Evolutionary conservation across 2,113 vertebrate species (phyloP), one percentile per base, ranked within the genome.

Genomic region (Sinocyclocheilus rhinocerous): DNA sequence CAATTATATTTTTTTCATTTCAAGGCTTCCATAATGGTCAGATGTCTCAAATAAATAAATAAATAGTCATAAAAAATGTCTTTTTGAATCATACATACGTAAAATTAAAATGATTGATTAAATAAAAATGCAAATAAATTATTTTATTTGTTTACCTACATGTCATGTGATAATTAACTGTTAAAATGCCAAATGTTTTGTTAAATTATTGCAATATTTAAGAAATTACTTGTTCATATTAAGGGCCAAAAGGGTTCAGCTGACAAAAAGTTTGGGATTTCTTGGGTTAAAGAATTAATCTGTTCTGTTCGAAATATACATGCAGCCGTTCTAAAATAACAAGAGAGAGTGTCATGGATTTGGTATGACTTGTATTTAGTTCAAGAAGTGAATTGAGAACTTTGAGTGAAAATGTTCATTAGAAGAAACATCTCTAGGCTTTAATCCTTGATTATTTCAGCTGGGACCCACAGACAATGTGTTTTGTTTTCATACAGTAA

Each of bases 361-460:
- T 65, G 57, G 36, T 33, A 33, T 33, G 29, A 33, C 29, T 33
- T 33, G 33, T 24, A 79, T 79, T 79, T 42, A 42, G 55, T 79
- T 59, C 55, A 65, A 39, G 13, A 9, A 29, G 36, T 48, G 39
- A 65, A 48, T 48, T 65, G 59, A 65, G 24, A 81, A 63, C 36
- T 33, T 59, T 61, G 77, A 79, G 18, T 24, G 22, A 55, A 39
- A 48, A 76, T 76, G 42, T 67, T 15, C 20, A 15, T 80, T 63
- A 42, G 22, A 80, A 63, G n/a, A 33, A 24, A 42, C 11, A 15
- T 80, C 77, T 59, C 22, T 61, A 36, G 39, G 36, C 39, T 81
- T 65, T 81, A 81, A 65, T 63, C 50, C 42, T 55, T 77, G 26
- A 20, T 20, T 57, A 22, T 77, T 78, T 80, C 20, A 61, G 33